A percentile compares a stretch with the other conserved stretches of the same genome.
phyloP scores from a whole-genome alignment of 2,888 invertebrate species.

The Lasioglossum malachurum region DNA sequence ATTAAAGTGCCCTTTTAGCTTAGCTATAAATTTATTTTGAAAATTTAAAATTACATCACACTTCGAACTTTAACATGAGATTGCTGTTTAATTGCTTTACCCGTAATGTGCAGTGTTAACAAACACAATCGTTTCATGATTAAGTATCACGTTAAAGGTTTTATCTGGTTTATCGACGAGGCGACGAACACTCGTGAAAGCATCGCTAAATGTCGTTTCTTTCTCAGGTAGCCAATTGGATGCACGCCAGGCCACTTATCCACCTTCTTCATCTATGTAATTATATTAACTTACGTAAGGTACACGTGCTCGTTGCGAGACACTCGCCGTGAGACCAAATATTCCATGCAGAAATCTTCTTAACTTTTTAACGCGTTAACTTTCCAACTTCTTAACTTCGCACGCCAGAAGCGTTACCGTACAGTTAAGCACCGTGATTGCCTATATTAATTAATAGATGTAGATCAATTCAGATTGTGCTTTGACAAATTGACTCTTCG shows the following conservation, averaged over 20 bases:
- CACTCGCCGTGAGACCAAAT: not conserved
- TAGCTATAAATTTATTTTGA: no score
- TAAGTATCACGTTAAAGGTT: not conserved
- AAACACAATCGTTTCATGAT: not conserved
- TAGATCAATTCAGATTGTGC: not conserved
- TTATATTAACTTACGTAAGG: slow-evolving; percentile 48
- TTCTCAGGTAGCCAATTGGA: slow-evolving; percentile 49
- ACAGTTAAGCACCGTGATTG: not conserved
- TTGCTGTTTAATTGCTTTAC: not conserved
- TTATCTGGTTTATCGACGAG: slow-evolving; percentile 10
- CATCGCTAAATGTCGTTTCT: slow-evolving; percentile 49
- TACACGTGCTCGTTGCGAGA: not conserved
- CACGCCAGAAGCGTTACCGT: not conserved
- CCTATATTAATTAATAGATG: not conserved
- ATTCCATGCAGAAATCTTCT: slow-evolving; percentile 6
- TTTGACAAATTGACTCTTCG: no score
- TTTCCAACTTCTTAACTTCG: not conserved
- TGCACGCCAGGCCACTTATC: slow-evolving; percentile 45
- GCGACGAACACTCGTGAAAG: slow-evolving; percentile 17
- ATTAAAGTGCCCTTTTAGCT: not conserved
- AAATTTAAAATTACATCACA: not conserved
- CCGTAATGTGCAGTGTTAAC: not conserved
- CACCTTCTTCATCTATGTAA: slow-evolving; percentile 42
- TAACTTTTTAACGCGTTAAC: not conserved
- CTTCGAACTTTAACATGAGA: not conserved